Evolutionary conservation across 2,888 invertebrate species (phyloP).

Genomic region (Subacronicta megacephala): DNA sequence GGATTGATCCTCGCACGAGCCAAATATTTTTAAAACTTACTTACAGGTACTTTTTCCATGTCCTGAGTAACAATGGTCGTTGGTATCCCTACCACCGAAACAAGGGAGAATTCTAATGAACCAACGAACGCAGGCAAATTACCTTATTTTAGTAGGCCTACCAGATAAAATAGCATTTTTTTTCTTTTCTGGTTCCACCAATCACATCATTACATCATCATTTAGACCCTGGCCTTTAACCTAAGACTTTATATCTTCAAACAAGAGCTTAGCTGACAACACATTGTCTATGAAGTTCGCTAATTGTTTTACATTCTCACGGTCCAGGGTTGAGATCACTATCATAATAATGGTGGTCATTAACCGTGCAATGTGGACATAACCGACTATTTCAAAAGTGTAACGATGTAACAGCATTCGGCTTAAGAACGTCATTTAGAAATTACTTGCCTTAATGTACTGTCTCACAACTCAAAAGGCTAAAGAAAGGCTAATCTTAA

Average conservation of each 20-base stretch:
- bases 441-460: slow-evolving; percentile 6
- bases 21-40: no score
- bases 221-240: slow-evolving; percentile 2
- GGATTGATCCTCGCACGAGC: no score
- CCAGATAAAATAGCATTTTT: no score
- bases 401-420: slow-evolving; percentile 40
- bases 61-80: no score
- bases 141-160: no score
- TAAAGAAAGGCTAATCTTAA: no score
- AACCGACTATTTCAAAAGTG: slow-evolving; percentile 24
- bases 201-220: neutral
- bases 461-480: neutral
- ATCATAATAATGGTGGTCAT: slow-evolving; percentile 40
- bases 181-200: no score
- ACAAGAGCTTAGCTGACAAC: slow-evolving; percentile 14
- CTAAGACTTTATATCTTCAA: slow-evolving; percentile 11
- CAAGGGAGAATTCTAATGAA: no score
- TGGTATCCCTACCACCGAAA: no score
- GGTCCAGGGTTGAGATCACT: slow-evolving; percentile 37
- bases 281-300: slow-evolving; percentile 22
- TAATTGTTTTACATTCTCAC: slow-evolving; percentile 43
- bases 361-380: slow-evolving; percentile 39
- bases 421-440: slow-evolving; percentile 14
- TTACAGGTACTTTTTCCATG: no score
- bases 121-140: no score